phyloP scores from a whole-genome alignment of 2,888 invertebrate species.

The Ditula angustiorana region DNA sequence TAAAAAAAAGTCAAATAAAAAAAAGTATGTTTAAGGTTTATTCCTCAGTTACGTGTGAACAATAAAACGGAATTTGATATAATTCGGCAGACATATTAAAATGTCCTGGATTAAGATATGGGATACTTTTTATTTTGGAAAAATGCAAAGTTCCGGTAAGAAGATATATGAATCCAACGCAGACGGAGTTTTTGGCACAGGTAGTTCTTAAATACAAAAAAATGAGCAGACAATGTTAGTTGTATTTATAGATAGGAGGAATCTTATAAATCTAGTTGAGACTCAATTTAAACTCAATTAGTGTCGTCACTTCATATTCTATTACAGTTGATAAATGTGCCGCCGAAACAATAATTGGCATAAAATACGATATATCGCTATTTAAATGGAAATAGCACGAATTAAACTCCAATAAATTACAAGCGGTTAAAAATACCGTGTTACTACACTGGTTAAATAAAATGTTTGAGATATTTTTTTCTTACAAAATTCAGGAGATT shows the following conservation, averaged over 20 bases:
- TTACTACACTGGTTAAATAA: not conserved
- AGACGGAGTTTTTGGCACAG: too few species aligned
- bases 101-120: too few species aligned
- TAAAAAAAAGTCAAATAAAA: too few species aligned
- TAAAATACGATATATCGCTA: not conserved
- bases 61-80: too few species aligned
- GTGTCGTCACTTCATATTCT: conserved; percentile 20
- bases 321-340: conserved; percentile 23
- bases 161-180: too few species aligned
- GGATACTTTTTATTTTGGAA: too few species aligned
- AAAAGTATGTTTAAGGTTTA: too few species aligned
- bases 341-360: conserved; percentile 12
- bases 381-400: conserved; percentile 3
- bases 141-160: too few species aligned
- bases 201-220: not conserved
- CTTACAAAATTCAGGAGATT: not conserved
- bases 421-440: not conserved
- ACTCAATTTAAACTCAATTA: conserved; percentile 16
- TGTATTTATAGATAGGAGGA: not conserved
- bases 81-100: too few species aligned
- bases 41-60: too few species aligned
- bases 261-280: conserved; percentile 10
- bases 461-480: not conserved
- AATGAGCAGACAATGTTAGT: not conserved
- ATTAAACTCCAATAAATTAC: conserved; percentile 5